Evolutionary conservation across 2,797 vertebrate genomes (phyloP), one percentile per base, ranked within the genome.

Genomic region (Loris lydekkerianus): DNA sequence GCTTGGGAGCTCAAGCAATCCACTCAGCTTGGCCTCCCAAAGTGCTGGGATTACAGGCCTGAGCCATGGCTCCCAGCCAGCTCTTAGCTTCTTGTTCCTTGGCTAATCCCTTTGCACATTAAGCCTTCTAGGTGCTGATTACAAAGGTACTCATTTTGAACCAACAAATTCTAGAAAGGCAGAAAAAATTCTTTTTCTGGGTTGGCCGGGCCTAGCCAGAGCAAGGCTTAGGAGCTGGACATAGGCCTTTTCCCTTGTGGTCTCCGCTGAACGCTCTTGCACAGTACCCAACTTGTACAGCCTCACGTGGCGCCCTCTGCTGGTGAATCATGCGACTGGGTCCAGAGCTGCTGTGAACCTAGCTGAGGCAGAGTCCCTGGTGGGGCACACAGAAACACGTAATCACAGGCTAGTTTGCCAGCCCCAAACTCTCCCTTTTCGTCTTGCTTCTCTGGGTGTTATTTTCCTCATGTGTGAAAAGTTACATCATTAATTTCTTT

Each of bases 381-480:
- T 0, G 14, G 75, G 63, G 53, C 20, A 1, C 43, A 7, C 9
- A 3, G 13, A 11, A 10, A 1, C 60, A 9, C 9, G 1, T 18
- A 11, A 10, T 40, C n/a, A 23, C 31, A 20, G 65, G 76, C 80
- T 67, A 1, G 7, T 29, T 10, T 21, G 67, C 81, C 75, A 70
- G 34, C 43, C 67, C 63, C n/a, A 61, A 29, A n/a, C n/a, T 10
- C 46, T 7, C 37, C 40, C 9, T 20, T 13, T 86, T 13, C 20
- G 65, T n/a, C 73, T 73, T 11, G 70, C 34, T 43, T 53, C 13
- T 27, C 63, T 15, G 61, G 70, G 23, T 2, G 23, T 46, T 60
- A 7, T 49, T 80, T 92, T 70, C 40, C 34, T 31, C 53, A 18
- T 37, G 23, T n/a, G 69, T 15, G 49, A 23, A 21, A 69, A 84